Base-by-base conservation (phyloP, 2,888 invertebrate species). In the Sipha maydis region DNA sequence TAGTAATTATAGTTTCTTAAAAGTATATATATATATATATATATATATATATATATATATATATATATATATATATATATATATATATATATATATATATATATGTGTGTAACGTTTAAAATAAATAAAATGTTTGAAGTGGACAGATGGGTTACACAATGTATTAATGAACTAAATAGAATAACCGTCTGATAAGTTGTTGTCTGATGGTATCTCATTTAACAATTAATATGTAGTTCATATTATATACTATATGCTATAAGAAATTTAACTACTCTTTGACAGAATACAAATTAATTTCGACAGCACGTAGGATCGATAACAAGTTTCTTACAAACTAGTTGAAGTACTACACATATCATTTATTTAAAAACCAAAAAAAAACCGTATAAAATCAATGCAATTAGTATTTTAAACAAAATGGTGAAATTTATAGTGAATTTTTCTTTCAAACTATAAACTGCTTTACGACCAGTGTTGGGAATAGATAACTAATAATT, bases 241-340 rank as follows among this genome's bases (percentile, higher is more conserved):
- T 73, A 71, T 0, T 25, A 9, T 61, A 7, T 77, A 21, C 21
- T 48, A 14, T 48, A 41, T 41, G 54, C 5, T 54, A 19, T 56
- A 9, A 38, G 21, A 73, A 21, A 83, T 54, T 71, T 71, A 83
- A 54, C 83, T 31, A 17, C 71, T 71, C 48, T 83, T 38, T 83
- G 56, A 75, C 83, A 83, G 83, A 56, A 19, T 83, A 73, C 73
- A 75, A 83, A 83, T 83, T 83, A 83, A 75, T 75, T 83, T 75
- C 83, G 75, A 83, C 75, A 75, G 34, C 34, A n/a, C 31, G 34
- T 83, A 83, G 75, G 73, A 83, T 75, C 56, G 56, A 83, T 75
- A 83, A 83, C 83, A 19, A n/a, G 83, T 83, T 83, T 83, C 56
- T 56, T 34, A 83, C 14, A 34, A 75, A 83, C 5, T 69, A 5